Evolutionary conservation across 2,113 vertebrate genomes (phyloP), one percentile per base, ranked within the genome.

Genomic region (Dascyllus trimaculatus): DNA sequence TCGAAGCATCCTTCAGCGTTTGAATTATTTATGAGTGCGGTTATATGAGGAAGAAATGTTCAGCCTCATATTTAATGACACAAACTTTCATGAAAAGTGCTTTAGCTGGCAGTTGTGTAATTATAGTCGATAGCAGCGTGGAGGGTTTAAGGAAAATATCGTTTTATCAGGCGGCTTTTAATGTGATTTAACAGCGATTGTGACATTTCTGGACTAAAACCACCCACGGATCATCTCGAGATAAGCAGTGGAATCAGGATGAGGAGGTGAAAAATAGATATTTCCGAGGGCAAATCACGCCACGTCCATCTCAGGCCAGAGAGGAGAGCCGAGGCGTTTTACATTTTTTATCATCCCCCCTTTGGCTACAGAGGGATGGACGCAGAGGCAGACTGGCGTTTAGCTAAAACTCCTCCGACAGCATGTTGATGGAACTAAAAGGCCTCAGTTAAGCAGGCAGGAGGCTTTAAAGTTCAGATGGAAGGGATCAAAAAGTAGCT

Each of bases 331-430:
- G 40, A 80, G 62, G 78, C 43, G 9, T 76, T 78, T 86, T 93
- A 85, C 91, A 94, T 93, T 91, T 93, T 92, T 91, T 76, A 93
- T 92, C 51, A 82, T 51, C 40, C 24, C 63, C 78, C 89, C 89
- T 77, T 84, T 87, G 92, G 91, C 88, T 73, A 91, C 62, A 18
- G 45, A 57, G 38, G n/a, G 21, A 35, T 35, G 32, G 40, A 43
- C 40, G 76, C 4, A 51, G 58, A 80, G 69, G 60, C 49, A 85
- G 81, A 81, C 66, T 85, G 86, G 80, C 86, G 54, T 71, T 71
- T 84, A 21, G 38, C 52, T 57, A 82, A 88, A 90, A 82, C 74
- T 57, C 81, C 65, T 66, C 46, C 45, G 76, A 88, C 82, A 88
- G 78, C 56, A 22, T 32, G 78, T 62, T 75, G 15, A 67, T 19